These are phyloP conservation scores for Boleophthalmus pectinirostris DNA, from an alignment of 2,113 vertebrate species.

Conservation along the genomic window DNA sequence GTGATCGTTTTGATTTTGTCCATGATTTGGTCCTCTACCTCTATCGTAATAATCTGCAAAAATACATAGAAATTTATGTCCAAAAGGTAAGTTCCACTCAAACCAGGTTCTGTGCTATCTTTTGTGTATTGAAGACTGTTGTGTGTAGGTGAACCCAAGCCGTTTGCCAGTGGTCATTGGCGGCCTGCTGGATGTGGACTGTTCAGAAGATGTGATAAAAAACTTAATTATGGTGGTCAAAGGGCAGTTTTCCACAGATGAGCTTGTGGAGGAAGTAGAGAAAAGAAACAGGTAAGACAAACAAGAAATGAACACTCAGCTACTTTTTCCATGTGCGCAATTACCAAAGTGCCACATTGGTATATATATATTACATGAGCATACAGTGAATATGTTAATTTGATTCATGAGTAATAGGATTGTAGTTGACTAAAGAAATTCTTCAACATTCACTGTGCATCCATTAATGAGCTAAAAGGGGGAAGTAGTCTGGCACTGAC, in stretches of 20 bases:
- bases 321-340: not conserved
- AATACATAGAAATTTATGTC: slow-evolving; percentile 94
- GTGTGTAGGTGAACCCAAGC: slow-evolving; percentile 88
- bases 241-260: slow-evolving; percentile 93
- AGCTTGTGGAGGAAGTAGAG: slow-evolving; percentile 91
- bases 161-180: slow-evolving; percentile 90
- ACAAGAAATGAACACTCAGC: not conserved
- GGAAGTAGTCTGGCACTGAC: too few species aligned
- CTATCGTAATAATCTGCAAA: slow-evolving; percentile 92
- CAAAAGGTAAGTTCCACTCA: slow-evolving; percentile 82
- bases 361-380: not conserved
- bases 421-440: too few species aligned
- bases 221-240: slow-evolving; percentile 90
- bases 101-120: too few species aligned
- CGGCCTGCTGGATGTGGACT: slow-evolving; percentile 91
- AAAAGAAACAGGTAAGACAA: slow-evolving; percentile 87
- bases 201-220: slow-evolving; percentile 92
- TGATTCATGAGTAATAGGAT: not conserved
- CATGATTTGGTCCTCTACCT: slow-evolving; percentile 91
- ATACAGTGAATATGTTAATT: not conserved
- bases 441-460: too few species aligned
- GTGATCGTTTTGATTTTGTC: slow-evolving; percentile 92
- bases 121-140: not conserved
- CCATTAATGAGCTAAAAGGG: too few species aligned
- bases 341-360: not conserved